Evolutionary conservation across 2,888 invertebrate genomes (phyloP).

Genomic region (Lydus trimaculatus): DNA sequence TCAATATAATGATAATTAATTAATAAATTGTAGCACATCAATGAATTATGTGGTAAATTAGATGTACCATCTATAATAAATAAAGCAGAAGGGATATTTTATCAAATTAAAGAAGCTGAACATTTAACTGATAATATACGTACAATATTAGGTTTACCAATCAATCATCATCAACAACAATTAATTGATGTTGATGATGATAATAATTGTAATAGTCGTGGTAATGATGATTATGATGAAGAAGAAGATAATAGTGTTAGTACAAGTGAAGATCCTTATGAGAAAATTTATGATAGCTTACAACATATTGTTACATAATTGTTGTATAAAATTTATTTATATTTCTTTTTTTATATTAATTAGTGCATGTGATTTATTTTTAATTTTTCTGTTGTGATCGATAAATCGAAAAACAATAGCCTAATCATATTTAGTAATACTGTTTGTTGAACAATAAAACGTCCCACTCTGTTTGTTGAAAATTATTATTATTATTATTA

Average conservation of each 20-base stretch:
- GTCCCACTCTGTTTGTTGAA: neutral
- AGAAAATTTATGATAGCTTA: conserved; percentile 24
- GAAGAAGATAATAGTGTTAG: conserved; percentile 23
- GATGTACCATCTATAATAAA: conserved; percentile 83
- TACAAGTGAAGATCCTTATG: conserved; percentile 30
- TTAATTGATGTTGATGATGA: conserved; percentile 13
- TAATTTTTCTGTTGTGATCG: neutral
- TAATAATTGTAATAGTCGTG: conserved; percentile 25
- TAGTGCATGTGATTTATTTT: neutral
- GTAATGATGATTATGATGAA: no score
- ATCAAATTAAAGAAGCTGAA: conserved; percentile 79
- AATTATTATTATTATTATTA: no score
- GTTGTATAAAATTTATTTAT: neutral
- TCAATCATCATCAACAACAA: neutral
- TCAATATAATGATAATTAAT: neutral
- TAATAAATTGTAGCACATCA: conserved; percentile 84
- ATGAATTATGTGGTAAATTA: conserved; percentile 89
- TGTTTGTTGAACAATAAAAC: neutral
- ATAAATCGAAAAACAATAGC: neutral
- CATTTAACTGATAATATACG: conserved; percentile 77
- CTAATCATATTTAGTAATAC: neutral
- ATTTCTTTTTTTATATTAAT: neutral
- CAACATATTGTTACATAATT: conserved; percentile 26
- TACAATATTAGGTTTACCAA: conserved; percentile 72
- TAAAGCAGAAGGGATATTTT: conserved; percentile 91